Base-by-base conservation (phyloP, 2,888 invertebrate genomes). In the Napeogenes inachia region DNA sequence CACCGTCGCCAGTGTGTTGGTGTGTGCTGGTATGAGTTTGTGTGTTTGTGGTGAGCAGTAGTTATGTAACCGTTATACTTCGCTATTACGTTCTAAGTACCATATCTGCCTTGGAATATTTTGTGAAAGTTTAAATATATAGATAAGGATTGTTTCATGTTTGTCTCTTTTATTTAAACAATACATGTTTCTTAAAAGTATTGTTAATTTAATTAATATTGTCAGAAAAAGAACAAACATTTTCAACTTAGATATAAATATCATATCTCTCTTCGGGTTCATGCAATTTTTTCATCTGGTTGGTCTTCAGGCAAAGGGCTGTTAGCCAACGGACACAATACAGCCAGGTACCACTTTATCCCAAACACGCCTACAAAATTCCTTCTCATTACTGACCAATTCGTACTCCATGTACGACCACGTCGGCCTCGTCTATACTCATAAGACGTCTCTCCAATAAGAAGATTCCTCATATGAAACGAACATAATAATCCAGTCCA, bases 281-380 rank as follows among this genome's bases (percentile, higher is more conserved):
- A 42, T 42, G 5, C 42, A 10, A 2, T 4, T 35, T 10, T 42
- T 10, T 8, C 42, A 10, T 42, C 42, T 10, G 42, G 42, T 42
- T 42, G 5, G 12, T 42, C 42, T 8, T 68, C 55, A 3, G 79
- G 78, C n/a, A 79, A 62, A 38, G 79, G 76, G 67, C 82, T 85
- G 4, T 71, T 60, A 55, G 70, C 71, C 61, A 85, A 77, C 0
- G 87, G 85, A 67, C 79, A 85, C 0, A 86, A 0, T 0, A 84
- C 53, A 4, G 83, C 78, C 33, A 74, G 74, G 47, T 79, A 80
- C 87, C 87, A 87, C 32, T 68, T 79, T 3, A 58, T 54, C 2
- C 75, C 76, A 59, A 75, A 92, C 2, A 95, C 93, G 70, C 92
- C 90, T 62, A 91, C 81, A 6, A 97, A 71, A 81, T 98, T 98